A percentile compares a stretch with the other conserved stretches of the same genome.
phyloP scores from a whole-genome alignment of 2,113 vertebrate species.

The Psittacara wagleri region DNA sequence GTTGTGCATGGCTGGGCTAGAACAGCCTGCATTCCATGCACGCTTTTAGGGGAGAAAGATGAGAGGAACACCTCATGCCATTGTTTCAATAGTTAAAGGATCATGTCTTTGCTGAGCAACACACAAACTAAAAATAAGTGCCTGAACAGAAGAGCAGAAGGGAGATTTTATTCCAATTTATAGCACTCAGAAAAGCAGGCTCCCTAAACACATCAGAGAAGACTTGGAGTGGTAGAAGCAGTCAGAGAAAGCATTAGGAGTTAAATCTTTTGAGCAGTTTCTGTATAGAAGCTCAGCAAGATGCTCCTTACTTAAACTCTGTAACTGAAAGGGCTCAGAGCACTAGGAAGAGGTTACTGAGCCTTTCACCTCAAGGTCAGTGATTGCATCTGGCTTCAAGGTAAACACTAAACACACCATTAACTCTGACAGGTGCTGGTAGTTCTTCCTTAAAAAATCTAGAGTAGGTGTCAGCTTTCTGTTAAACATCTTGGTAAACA shows the following conservation, averaged over 20 bases:
- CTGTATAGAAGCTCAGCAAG: background rate
- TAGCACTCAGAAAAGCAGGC: background rate
- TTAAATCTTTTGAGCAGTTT: background rate
- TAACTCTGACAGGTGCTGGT: constrained; percentile 9
- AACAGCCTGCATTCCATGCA: background rate
- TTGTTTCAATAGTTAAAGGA: background rate
- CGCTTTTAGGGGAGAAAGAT: background rate
- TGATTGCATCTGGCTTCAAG: constrained; percentile 8
- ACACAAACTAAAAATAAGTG: background rate
- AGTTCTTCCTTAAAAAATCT: constrained; percentile 7
- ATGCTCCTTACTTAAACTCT: background rate
- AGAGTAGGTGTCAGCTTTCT: background rate
- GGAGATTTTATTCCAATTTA: background rate
- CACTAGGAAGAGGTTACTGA: background rate
- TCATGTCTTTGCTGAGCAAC: background rate
- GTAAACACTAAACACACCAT: constrained; percentile 6
- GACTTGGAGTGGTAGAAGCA: background rate
- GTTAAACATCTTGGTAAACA: background rate
- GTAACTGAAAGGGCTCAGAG: background rate
- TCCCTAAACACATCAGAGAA: background rate
- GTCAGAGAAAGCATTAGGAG: background rate
- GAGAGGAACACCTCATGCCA: background rate
- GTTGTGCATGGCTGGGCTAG: background rate
- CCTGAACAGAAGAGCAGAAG: background rate
- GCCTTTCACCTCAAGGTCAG: constrained; percentile 6